Evolutionary conservation across 2,113 vertebrate species (phyloP).

Genomic region (Natator depressus): DNA sequence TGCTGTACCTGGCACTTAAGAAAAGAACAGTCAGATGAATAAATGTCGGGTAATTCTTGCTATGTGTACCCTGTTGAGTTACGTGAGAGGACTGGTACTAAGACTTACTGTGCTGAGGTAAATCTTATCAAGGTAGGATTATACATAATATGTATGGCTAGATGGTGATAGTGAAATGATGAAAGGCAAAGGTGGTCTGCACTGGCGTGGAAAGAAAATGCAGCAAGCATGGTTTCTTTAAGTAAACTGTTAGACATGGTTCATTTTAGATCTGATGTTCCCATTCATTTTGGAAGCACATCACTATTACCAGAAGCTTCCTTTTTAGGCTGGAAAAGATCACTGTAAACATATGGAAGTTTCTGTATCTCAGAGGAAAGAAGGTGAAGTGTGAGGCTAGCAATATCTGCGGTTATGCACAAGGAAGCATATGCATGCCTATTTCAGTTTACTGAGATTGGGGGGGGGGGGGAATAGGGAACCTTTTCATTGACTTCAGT

Average conservation of each 20-base stretch:
- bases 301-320: background rate
- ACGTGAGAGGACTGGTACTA: background rate
- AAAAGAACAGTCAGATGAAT: background rate
- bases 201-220: background rate
- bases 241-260: background rate
- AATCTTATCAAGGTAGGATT: background rate
- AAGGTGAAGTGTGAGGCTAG: background rate
- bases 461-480: too few relatives aligned
- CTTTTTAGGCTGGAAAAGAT: background rate
- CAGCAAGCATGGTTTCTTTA: background rate
- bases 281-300: background rate
- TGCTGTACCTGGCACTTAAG: background rate
- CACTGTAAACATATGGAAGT: background rate
- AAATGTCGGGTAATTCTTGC: background rate
- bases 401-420: background rate
- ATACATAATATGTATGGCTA: background rate
- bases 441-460: background rate
- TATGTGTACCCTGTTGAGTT: background rate
- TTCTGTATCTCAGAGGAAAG: background rate
- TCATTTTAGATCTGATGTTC: background rate
- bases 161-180: background rate
- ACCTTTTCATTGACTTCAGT: fast-evolving
- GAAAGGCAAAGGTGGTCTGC: background rate
- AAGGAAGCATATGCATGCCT: background rate
- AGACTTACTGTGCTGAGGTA: background rate